Evolutionary conservation across 2,888 invertebrate genomes (phyloP).

Genomic region (Liodrosophila aerea): DNA sequence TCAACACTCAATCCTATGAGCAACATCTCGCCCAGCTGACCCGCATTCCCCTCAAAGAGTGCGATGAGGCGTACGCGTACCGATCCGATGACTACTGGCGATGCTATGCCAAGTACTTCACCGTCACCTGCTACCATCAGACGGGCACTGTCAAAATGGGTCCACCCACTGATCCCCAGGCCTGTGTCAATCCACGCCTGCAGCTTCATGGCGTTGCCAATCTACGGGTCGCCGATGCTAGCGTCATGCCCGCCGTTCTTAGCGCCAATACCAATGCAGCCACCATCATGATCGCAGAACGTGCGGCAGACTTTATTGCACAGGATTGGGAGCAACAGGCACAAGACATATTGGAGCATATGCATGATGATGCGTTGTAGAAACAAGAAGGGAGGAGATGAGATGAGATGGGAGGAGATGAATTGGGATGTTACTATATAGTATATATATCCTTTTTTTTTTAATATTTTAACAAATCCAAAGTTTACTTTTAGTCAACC

Average conservation of each 20-base stretch:
- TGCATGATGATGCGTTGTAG: slow-evolving; percentile 43
- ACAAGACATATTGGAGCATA: slow-evolving; percentile 4
- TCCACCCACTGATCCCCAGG: slow-evolving; percentile 83
- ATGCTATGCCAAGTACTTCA: slow-evolving; percentile 87
- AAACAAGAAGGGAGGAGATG: no score
- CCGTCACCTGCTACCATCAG: slow-evolving; percentile 87
- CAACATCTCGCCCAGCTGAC: slow-evolving; percentile 68
- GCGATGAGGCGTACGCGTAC: slow-evolving; percentile 60
- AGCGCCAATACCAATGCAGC: slow-evolving; percentile 93
- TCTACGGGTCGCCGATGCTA: slow-evolving; percentile 88
- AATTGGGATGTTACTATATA: no score
- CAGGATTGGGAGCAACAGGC: slow-evolving; percentile 64
- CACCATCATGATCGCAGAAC: slow-evolving; percentile 93
- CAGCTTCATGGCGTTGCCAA: slow-evolving; percentile 86
- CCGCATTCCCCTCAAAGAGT: slow-evolving; percentile 64
- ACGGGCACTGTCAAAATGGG: slow-evolving; percentile 90
- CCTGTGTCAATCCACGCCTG: slow-evolving; percentile 88
- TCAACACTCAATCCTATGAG: slow-evolving; percentile 81
- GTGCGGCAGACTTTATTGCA: slow-evolving; percentile 85
- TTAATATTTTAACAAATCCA: no score
- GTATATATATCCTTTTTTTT: no score
- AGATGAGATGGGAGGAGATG: no score
- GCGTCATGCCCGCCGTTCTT: slow-evolving; percentile 89
- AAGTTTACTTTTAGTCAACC: no score
- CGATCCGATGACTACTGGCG: slow-evolving; percentile 84